Base-by-base conservation (phyloP, 2,888 invertebrate species). In the Brenthis daphne region DNA sequence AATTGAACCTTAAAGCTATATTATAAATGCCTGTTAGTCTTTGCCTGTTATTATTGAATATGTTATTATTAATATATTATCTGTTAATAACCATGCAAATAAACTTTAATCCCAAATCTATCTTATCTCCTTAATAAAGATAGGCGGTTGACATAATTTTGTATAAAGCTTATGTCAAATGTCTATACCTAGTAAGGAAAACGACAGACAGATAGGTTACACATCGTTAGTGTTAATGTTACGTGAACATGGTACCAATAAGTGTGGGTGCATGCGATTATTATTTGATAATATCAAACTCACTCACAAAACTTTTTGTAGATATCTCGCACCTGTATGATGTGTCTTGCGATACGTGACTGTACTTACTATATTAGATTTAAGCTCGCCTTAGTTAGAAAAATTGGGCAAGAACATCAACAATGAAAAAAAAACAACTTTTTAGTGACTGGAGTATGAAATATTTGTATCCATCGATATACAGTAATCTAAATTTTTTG, bases 341-440 rank as follows among this genome's bases (percentile, higher is more conserved):
- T 20, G 20, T 67, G 57, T 56, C 70, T 68, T 63, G 65, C 14
- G 61, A 33, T 55, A 66, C 53, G 47, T 66, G 56, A 65, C 13
- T 51, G 24, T 61, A 61, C 55, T 47, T 20, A 63, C 57, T 61
- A 69, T 69, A 71, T 64, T 73, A 76, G 71, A 50, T 63, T 57
- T 67, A 78, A 88, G 89, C 89, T 79, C 79, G 86, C 86, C 72
- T 85, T 84, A 85, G 81, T 83, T 77, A 79, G 70, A 74, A 79
- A 77, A 56, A 50, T 43, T 60, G 72, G 80, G 77, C 77, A 73
- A 79, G 78, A 83, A 83, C 75, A 64, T 71, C 75, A 73, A 68
- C 65, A 67, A 57, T 47, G 64, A 43, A 14, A 65, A 67, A 67
- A 57, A 67, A 57, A n/a, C 67, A 37, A n/a, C 8, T 12, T 14